Percentiles rank a stretch among this genome's conserved stretches.
Conservation (phyloP, 2,888 invertebrate species). For the Mayetiola destructor region DNA sequence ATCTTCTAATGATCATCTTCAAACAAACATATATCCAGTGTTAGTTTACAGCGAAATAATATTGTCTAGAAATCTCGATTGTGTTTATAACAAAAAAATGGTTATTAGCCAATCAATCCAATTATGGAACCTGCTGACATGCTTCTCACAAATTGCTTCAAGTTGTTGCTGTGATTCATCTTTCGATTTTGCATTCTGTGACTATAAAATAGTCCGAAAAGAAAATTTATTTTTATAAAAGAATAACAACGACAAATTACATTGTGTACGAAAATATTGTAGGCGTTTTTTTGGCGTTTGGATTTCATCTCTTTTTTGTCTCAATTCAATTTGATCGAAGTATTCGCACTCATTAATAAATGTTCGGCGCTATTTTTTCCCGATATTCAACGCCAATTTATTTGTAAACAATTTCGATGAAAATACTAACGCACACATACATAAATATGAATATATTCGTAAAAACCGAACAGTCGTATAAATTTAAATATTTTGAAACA, state of each 20-base stretch:
- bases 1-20: no score
- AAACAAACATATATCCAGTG: no score
- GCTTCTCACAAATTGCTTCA: no score
- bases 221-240: no score
- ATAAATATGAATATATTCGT: constrained; percentile 1
- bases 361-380: not conserved
- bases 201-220: constrained; percentile 3
- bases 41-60: no score
- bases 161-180: no score
- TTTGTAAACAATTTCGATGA: constrained; percentile 4
- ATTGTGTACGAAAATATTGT: not conserved
- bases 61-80: no score
- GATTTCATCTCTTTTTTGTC: not conserved
- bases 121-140: no score
- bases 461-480: constrained; percentile 2
- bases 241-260: not conserved
- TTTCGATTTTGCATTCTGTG: no score
- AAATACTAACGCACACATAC: not conserved
- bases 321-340: constrained; percentile 5
- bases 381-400: not conserved
- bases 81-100: no score
- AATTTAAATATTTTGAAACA: constrained; percentile 8
- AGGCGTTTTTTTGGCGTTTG: constrained; percentile 5
- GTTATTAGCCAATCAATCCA: no score
- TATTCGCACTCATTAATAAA: constrained; percentile 4